phyloP scores from a whole-genome alignment of 2,113 vertebrate species.

The Chaenocephalus aceratus region DNA sequence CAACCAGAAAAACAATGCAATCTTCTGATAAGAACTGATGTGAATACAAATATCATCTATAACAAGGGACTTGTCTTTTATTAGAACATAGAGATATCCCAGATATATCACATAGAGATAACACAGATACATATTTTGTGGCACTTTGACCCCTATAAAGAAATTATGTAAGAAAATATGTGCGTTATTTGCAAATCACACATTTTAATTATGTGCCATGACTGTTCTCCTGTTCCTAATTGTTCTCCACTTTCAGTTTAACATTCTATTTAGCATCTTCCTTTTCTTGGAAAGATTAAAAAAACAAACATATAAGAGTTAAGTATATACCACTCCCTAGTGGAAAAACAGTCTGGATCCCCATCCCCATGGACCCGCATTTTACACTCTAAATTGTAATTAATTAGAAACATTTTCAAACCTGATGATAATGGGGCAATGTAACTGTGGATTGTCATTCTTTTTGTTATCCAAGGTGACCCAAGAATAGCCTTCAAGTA shows the following conservation, averaged over 20 bases:
- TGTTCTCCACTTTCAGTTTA: background rate
- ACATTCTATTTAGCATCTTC: background rate
- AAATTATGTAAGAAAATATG: background rate
- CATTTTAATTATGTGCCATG: background rate
- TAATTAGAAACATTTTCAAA: slow-evolving; percentile 1
- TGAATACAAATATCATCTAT: slow-evolving; percentile 19
- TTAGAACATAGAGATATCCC: background rate
- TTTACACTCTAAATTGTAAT: background rate
- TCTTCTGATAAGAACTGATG: slow-evolving; percentile 3
- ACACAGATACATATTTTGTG: background rate
- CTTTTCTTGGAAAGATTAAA: background rate
- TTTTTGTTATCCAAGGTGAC: slow-evolving; percentile 55
- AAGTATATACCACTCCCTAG: background rate
- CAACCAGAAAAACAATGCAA: slow-evolving; percentile 34
- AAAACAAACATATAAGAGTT: background rate
- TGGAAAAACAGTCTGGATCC: background rate
- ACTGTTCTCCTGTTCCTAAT: background rate
- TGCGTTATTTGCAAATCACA: background rate
- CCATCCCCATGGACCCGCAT: background rate
- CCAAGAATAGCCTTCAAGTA: slow-evolving; percentile 37
- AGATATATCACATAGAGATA: background rate
- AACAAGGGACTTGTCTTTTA: background rate
- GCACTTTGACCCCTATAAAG: background rate
- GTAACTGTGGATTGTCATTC: slow-evolving; percentile 12
- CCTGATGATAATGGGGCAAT: background rate